Base-by-base conservation (phyloP, 2,888 invertebrate species). In the Dione juno region DNA sequence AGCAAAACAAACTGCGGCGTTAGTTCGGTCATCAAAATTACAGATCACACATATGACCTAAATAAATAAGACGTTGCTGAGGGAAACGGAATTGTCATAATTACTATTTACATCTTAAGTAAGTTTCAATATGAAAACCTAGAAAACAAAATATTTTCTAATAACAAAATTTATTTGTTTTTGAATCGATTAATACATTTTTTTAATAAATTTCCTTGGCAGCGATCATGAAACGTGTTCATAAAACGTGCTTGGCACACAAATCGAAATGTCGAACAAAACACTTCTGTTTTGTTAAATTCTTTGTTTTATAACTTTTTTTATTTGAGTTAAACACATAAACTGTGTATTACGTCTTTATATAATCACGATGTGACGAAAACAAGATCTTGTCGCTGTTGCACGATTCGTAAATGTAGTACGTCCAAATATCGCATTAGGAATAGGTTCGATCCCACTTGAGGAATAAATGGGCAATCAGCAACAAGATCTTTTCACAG, bases 181-280 rank as follows among this genome's bases (percentile, higher is more conserved):
- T 3, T 9, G 2, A 48, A 48, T 16, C 10, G 16, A 5, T 19
- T 16, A 0, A 16, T 45, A 45, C n/a, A n/a, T 48, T 16, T 16
- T 48, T 48, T 48, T 9, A 48, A 48, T 19, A 48, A 48, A 16
- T n/a, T 48, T 48, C 16, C 48, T 48, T 9, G 14, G 53, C 21
- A 14, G 28, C 28, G 7, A 52, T 21, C 53, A 53, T 14, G 53
- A 35, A n/a, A 54, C 0, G 2, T 48, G 8, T 19, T 35, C 16
- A 21, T 50, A 37, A 48, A 50, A 64, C 64, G 48, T 64, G 64
- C 7, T 64, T 64, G 64, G 52, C 64, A 64, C 48, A 21, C 35
- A 50, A 35, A 14, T 19, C 50, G 19, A 14, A 37, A 50, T 37
- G 50, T 37, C 37, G 50, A 21, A 14, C 50, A 64, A 37, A 43